Evolutionary conservation across 2,888 invertebrate species (phyloP).

Genomic region (Brachyopa scutellaris): DNA sequence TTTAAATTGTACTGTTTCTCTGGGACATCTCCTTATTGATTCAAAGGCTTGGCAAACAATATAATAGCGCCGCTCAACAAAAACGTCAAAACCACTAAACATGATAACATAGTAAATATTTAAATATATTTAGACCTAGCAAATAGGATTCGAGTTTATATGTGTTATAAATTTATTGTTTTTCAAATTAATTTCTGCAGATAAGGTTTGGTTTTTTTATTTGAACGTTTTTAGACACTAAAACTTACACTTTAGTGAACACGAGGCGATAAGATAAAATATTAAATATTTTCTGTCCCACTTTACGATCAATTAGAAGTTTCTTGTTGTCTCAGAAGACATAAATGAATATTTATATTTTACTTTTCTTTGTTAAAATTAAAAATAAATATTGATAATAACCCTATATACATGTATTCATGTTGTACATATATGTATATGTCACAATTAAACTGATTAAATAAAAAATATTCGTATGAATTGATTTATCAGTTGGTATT

Average conservation of each 20-base stretch:
- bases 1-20: no score
- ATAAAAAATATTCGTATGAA: not conserved
- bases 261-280: not conserved
- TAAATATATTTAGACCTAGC: no score
- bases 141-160: not conserved
- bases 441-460: not conserved
- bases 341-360: no score
- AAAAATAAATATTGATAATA: no score
- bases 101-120: not conserved
- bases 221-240: not conserved
- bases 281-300: not conserved
- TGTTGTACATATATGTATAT: no score
- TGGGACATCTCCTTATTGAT: no score
- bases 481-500: not conserved
- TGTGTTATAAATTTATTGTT: not conserved
- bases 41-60: no score
- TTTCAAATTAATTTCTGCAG: not conserved
- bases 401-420: no score
- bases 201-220: not conserved
- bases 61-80: no score
- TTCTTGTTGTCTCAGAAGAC: no score
- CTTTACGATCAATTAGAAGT: constrained; percentile 22
- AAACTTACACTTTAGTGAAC: not conserved
- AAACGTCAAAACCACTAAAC: no score
- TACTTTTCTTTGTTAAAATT: no score